These are phyloP conservation scores for Pangasianodon hypophthalmus DNA, from an alignment of 2,113 vertebrate species.

Conservation along the genomic window DNA sequence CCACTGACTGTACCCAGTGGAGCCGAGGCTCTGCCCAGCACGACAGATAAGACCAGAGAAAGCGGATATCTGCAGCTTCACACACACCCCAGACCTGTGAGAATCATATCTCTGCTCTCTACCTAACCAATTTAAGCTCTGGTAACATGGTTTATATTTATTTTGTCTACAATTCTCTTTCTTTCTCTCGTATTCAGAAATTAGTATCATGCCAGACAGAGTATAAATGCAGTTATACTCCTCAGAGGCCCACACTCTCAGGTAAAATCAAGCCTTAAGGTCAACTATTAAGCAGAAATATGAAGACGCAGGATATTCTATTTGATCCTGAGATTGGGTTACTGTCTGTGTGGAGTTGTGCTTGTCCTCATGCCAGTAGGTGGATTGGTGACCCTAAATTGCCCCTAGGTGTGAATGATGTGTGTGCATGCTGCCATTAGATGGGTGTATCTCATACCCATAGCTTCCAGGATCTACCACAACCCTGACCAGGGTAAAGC, in stretches of 20 bases:
- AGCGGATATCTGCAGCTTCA: constrained; percentile 58
- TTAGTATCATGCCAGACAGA: constrained; percentile 53
- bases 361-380: background rate
- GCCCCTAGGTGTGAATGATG: background rate
- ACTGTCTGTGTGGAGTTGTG: background rate
- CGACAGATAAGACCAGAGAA: constrained; percentile 2
- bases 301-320: background rate
- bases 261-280: constrained; percentile 51
- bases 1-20: constrained; percentile 18
- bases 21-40: constrained; percentile 34
- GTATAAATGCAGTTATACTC: constrained; percentile 52
- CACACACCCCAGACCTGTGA: constrained; percentile 25
- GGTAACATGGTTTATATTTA: background rate
- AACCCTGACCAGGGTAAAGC: background rate
- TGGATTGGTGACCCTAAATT: background rate
- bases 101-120: background rate
- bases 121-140: background rate
- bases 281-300: background rate
- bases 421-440: background rate
- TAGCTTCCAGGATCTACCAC: background rate
- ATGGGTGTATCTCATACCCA: background rate
- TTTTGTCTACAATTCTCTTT: constrained; percentile 21
- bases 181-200: background rate
- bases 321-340: background rate
- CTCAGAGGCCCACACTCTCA: constrained; percentile 36